These are phyloP conservation scores for Enhydra lutris DNA, from an alignment of 2,113 vertebrate species.

Conservation along the genomic window DNA sequence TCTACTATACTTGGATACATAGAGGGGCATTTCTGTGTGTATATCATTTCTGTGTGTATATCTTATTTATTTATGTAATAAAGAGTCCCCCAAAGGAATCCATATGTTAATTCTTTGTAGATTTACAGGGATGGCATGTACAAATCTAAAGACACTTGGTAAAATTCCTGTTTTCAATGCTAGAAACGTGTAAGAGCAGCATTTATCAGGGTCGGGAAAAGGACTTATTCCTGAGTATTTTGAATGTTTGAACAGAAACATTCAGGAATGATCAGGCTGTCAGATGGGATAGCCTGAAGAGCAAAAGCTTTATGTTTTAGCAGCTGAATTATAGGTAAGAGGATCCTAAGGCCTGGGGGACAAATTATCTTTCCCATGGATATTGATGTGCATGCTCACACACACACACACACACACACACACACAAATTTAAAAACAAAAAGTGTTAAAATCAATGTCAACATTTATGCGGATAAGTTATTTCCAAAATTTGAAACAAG, in stretches of 20 bases:
- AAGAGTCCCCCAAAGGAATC: constrained; percentile 1
- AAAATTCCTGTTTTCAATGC: neutral
- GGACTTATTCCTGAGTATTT: neutral
- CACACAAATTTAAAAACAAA: neutral
- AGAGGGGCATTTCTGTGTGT: neutral
- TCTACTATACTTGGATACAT: neutral
- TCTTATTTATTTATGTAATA: constrained; percentile 46
- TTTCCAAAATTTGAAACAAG: constrained; percentile 17
- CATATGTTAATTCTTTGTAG: neutral
- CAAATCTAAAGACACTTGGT: neutral
- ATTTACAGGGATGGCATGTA: neutral
- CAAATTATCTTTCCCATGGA: neutral
- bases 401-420: neutral
- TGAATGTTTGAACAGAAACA: constrained; percentile 16
- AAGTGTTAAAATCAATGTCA: neutral
- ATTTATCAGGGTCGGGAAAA: neutral
- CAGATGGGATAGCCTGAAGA: neutral
- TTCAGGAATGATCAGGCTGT: neutral
- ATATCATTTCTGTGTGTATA: neutral
- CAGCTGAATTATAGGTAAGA: neutral
- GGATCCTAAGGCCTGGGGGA: neutral
- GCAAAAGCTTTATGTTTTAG: neutral
- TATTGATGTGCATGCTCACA: neutral
- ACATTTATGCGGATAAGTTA: neutral
- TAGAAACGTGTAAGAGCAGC: neutral